These are phyloP conservation scores for Drosophila kanapiae DNA, from an alignment of 1,140 invertebrate genomes.

Conservation along the genomic window DNA sequence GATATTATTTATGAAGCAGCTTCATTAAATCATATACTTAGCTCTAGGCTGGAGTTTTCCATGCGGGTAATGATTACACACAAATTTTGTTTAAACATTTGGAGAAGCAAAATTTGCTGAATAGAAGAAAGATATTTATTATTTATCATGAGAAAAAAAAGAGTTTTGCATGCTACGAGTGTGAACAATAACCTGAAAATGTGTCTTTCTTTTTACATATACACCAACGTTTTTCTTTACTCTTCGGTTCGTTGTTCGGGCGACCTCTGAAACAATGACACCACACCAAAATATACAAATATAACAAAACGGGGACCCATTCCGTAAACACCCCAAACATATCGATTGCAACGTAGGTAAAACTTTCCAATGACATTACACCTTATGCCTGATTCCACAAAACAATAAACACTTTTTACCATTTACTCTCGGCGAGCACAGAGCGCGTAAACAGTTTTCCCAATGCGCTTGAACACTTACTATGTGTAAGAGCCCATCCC, in stretches of 20 bases:
- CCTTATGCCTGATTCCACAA: slow-evolving; percentile 38
- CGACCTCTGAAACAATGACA: slow-evolving; percentile 33
- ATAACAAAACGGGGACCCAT: slow-evolving; percentile 11
- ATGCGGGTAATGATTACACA: background rate
- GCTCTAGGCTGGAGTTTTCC: background rate
- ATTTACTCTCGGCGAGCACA: background rate
- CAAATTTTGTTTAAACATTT: background rate
- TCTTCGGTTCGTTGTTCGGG: slow-evolving; percentile 47
- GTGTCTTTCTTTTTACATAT: slow-evolving; percentile 58
- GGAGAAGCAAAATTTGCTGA: too few relatives aligned
- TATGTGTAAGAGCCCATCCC: background rate
- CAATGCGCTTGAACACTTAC: background rate
- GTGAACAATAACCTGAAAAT: slow-evolving; percentile 14
- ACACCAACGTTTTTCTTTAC: slow-evolving; percentile 50
- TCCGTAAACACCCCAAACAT: slow-evolving; percentile 24
- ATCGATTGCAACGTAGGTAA: slow-evolving; percentile 70
- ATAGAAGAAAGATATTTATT: too few relatives aligned
- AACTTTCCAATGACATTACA: slow-evolving; percentile 50
- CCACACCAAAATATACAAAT: slow-evolving; percentile 49
- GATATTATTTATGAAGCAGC: background rate
- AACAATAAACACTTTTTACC: slow-evolving; percentile 26
- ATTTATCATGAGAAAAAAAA: too few relatives aligned
- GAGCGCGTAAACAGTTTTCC: slow-evolving; percentile 62
- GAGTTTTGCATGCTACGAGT: slow-evolving; percentile 18
- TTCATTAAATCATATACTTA: background rate